Percentiles rank a stretch among this genome's conserved stretches.
phyloP scores from a whole-genome alignment of 2,888 invertebrate species.

The Oxytorus armatus region DNA sequence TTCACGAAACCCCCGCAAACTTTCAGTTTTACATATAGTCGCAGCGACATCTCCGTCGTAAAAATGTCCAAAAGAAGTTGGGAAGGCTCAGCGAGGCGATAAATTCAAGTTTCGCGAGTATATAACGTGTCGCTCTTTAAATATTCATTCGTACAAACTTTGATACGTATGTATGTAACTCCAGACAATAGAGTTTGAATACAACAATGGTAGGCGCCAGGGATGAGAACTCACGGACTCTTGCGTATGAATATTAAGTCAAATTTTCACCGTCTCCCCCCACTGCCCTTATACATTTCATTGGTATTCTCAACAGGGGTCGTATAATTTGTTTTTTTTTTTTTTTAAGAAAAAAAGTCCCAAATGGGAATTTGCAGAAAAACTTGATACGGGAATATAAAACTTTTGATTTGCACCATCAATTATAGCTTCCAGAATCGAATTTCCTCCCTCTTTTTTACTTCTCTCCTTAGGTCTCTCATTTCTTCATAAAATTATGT shows the following conservation, averaged over 20 bases:
- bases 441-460: too few relatives aligned
- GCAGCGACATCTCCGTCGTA: slow-evolving; percentile 1
- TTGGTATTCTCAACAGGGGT: slow-evolving; percentile 12
- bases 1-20: neutral
- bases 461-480: too few relatives aligned
- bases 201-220: neutral
- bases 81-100: slow-evolving; percentile 1
- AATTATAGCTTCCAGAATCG: too few relatives aligned
- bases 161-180: neutral
- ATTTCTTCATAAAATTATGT: too few relatives aligned
- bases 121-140: slow-evolving; percentile 1
- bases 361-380: slow-evolving; percentile 2
- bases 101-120: slow-evolving; percentile 9
- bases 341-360: neutral
- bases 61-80: neutral
- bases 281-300: slow-evolving; percentile 11
- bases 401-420: slow-evolving; percentile 26
- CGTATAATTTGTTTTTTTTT: too few relatives aligned
- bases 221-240: neutral
- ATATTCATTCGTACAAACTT: slow-evolving; percentile 24
- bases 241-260: slow-evolving; percentile 41
- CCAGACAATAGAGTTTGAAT: neutral
- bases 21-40: slow-evolving; percentile 1
- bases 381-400: slow-evolving; percentile 4
- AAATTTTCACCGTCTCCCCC: neutral